These are phyloP conservation scores for Fratercula arctica DNA, from an alignment of 2,797 vertebrate genomes.

Conservation along the genomic window DNA sequence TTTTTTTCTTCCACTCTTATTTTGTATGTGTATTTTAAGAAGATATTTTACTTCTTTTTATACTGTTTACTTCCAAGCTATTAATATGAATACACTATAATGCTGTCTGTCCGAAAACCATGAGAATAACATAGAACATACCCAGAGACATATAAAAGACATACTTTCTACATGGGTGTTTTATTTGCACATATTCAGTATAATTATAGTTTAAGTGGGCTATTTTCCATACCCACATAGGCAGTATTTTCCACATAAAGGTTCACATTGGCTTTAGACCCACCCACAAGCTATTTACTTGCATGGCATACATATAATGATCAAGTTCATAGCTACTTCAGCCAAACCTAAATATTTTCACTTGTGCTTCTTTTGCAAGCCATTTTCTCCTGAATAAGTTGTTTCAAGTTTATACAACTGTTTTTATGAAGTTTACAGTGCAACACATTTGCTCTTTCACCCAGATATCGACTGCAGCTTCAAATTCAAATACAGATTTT, in stretches of 20 bases:
- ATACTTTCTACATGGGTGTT: constrained; percentile 44
- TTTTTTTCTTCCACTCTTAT: not conserved
- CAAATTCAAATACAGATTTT: not conserved
- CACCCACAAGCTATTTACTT: constrained; percentile 71
- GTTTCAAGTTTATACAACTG: not conserved
- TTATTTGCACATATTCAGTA: constrained; percentile 70
- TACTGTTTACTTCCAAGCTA: not conserved
- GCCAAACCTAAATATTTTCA: constrained; percentile 69
- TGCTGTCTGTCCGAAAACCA: not conserved
- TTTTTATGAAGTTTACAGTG: not conserved
- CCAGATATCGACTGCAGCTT: not conserved
- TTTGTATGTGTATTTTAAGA: not conserved
- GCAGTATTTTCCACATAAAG: constrained; percentile 75
- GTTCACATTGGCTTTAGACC: constrained; percentile 62
- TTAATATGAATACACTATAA: not conserved
- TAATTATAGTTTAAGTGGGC: constrained; percentile 68
- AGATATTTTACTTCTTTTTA: not conserved
- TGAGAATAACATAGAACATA: not conserved
- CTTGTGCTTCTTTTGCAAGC: constrained; percentile 30
- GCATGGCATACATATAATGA: constrained; percentile 50
- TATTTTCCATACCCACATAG: constrained; percentile 72
- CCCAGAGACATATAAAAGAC: constrained; percentile 29
- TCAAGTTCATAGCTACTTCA: constrained; percentile 45
- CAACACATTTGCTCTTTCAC: not conserved
- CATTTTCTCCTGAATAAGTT: not conserved